These are phyloP conservation scores for Bombus pyrosoma DNA, from an alignment of 1,140 invertebrate species.

Conservation along the genomic window DNA sequence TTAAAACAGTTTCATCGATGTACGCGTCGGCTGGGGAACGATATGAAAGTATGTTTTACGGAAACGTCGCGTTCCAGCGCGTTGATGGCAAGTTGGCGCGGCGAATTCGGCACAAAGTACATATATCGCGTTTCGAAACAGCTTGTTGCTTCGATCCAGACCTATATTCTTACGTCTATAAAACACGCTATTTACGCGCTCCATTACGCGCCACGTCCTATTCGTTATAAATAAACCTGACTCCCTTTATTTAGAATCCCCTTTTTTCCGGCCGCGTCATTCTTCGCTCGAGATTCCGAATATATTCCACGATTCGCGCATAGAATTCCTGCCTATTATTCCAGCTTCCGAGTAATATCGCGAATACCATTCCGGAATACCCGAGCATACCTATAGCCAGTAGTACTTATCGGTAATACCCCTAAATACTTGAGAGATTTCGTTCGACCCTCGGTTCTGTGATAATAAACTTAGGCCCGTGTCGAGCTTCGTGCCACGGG, in stretches of 20 bases:
- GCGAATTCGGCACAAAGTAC: not conserved
- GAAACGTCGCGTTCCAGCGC: not conserved
- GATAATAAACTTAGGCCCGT: slow-evolving; percentile 43
- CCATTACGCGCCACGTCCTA: not conserved
- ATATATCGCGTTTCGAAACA: not conserved
- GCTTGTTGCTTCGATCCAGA: slow-evolving; percentile 28
- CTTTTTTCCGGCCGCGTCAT: not conserved
- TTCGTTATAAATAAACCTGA: not conserved
- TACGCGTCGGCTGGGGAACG: not conserved
- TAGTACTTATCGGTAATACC: slow-evolving; percentile 61
- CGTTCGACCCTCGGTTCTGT: slow-evolving; percentile 28
- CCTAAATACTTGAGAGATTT: slow-evolving; percentile 41
- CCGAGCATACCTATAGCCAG: slow-evolving; percentile 54
- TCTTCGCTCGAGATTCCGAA: slow-evolving; percentile 55
- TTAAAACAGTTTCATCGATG: slow-evolving; percentile 59
- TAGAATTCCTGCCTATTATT: slow-evolving; percentile 59
- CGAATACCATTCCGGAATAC: slow-evolving; percentile 56
- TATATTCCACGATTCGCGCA: slow-evolving; percentile 34
- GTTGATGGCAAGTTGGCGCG: not conserved
- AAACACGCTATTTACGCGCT: not conserved
- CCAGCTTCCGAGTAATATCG: slow-evolving; percentile 57
- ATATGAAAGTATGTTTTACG: not conserved
- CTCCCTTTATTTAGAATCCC: not conserved
- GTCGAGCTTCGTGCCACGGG: not conserved
- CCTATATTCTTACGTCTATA: not conserved